Conservation (phyloP, 2,797 vertebrate genomes). For the Taeniopygia guttata region DNA sequence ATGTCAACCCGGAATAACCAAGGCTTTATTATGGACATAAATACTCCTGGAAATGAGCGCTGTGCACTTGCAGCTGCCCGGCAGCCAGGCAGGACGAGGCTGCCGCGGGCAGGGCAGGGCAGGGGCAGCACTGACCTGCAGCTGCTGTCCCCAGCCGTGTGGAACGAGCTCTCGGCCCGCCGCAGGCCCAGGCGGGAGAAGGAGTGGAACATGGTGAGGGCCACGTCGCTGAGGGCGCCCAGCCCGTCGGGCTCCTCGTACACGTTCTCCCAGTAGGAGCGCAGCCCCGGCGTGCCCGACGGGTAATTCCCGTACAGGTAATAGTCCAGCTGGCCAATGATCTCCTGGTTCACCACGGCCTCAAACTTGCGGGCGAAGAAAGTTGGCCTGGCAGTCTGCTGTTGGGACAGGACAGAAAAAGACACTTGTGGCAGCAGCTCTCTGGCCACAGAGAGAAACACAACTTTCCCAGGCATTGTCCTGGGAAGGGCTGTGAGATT, state of each 20-base stretch:
- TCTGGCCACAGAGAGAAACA: neutral
- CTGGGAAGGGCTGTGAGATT: neutral
- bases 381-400: constrained; percentile 95
- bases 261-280: constrained; percentile 93
- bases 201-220: constrained; percentile 90
- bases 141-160: constrained; percentile 81
- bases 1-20: neutral
- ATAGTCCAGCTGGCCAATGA: constrained; percentile 92
- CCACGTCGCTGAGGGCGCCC: constrained; percentile 84
- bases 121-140: constrained; percentile 83
- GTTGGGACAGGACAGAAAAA: constrained; percentile 21
- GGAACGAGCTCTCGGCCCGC: constrained; percentile 81
- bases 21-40: neutral
- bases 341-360: constrained; percentile 95
- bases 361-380: constrained; percentile 99
- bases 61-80: neutral
- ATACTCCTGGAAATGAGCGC: neutral
- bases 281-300: constrained; percentile 82
- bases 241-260: constrained; percentile 90
- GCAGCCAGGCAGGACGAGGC: too few species aligned
- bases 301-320: constrained; percentile 90
- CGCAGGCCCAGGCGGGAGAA: constrained; percentile 89
- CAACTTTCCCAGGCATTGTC: too few species aligned
- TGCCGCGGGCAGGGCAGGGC: neutral
- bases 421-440: neutral